Base-by-base conservation (phyloP, 2,113 vertebrate species). In the Crotophaga sulcirostris region DNA sequence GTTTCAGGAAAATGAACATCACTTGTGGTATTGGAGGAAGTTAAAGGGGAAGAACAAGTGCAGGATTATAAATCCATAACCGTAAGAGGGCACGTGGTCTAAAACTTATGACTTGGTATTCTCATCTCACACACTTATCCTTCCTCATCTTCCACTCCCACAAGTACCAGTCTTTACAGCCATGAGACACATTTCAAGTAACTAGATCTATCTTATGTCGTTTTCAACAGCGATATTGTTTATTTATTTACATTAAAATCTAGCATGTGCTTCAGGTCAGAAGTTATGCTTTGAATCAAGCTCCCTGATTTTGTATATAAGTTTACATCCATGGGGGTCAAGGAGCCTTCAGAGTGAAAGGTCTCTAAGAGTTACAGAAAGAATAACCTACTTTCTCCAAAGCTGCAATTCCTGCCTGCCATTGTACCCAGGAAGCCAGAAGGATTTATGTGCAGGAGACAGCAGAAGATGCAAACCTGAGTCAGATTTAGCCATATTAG, bases 401-500 rank as follows among this genome's bases (percentile, higher is more conserved):
- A 87, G 44, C 16, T 4, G 3, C 28, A 28, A 5, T 18, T 77
- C 52, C 25, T 38, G 20, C 24, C 69, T 74, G 56, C 45, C 31
- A 4, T 2, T n/a, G 28, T 31, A 47, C 36, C 47, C 52, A 28
- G 20, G 45, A 59, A 78, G 12, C 16, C 47, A 42, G 73, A 38
- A 87, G 24, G 8, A 93, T 23, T 63, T 42, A 33, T 70, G 18
- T 36, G 31, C 23, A 11, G 5, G 45, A 42, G 16, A 25, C 0
- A 2, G 47, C 68, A 93, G 45, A 40, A 67, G 44, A 45, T 31
- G 44, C 38, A 51, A 63, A 69, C 33, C 14, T 17, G 72, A 33
- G 42, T 0, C 2, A 1, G 24, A 49, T 51, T 66, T 28, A 19
- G 18, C 47, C 11, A 0, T 33, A 8, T 29, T 11, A 47, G 54